Percentiles rank a stretch among this genome's conserved stretches.
phyloP scores from a whole-genome alignment of 2,113 vertebrate species.

The Meriones unguiculatus region DNA sequence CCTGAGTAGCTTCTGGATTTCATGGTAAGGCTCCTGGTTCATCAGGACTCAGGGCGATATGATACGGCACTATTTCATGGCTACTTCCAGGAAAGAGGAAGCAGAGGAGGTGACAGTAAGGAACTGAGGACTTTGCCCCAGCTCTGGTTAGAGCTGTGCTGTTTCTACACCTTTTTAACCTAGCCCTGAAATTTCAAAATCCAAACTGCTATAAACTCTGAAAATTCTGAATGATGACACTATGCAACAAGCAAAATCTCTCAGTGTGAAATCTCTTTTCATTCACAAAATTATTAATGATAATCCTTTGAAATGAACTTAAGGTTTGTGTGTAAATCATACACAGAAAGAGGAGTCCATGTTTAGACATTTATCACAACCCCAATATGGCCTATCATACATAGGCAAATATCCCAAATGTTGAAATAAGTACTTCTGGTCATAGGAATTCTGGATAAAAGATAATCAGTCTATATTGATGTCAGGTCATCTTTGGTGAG shows the following conservation, averaged over 20 bases:
- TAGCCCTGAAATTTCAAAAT: neutral
- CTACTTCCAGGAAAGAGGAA: neutral
- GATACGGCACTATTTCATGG: neutral
- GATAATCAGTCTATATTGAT: neutral
- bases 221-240: neutral
- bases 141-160: neutral
- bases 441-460: neutral
- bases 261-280: neutral
- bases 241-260: neutral
- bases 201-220: neutral
- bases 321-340: neutral
- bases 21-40: neutral
- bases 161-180: neutral
- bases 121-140: neutral
- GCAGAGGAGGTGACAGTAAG: neutral
- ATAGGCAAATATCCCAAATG: neutral
- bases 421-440: neutral
- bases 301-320: neutral
- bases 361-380: neutral
- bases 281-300: neutral
- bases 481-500: neutral
- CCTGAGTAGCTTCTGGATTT: neutral
- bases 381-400: neutral
- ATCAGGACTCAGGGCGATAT: neutral
- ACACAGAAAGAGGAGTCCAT: neutral